phyloP scores from a whole-genome alignment of 2,113 vertebrate genomes.

The Mirounga angustirostris region DNA sequence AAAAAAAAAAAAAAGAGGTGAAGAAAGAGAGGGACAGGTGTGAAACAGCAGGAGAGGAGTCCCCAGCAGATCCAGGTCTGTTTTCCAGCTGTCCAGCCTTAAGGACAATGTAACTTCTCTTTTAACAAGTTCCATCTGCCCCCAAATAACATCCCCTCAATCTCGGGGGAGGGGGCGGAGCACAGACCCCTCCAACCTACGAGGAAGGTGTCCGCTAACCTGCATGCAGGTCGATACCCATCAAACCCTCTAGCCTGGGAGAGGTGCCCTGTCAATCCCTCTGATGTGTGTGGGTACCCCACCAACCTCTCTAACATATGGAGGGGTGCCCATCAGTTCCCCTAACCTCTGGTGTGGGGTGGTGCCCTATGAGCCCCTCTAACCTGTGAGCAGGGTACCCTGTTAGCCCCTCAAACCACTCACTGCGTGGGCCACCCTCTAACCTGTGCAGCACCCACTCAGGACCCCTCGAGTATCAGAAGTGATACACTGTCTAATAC shows the following conservation, averaged over 20 bases:
- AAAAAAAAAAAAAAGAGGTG: neutral
- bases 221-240: no score
- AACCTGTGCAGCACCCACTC: neutral
- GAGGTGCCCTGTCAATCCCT: neutral
- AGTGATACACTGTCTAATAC: neutral
- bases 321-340: neutral
- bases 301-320: neutral
- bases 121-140: neutral
- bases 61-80: neutral
- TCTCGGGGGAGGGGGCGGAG: no score
- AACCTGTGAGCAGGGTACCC: neutral
- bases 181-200: neutral
- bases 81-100: neutral
- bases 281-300: neutral
- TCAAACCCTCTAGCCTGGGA: neutral
- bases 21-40: fast-evolving
- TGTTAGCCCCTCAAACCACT: no score
- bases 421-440: neutral
- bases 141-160: neutral
- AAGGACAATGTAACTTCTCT: no score
- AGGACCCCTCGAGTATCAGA: neutral
- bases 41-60: neutral
- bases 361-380: neutral
- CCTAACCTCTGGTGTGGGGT: neutral
- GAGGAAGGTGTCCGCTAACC: neutral